These are phyloP conservation scores for Apamea monoglypha DNA, from an alignment of 2,888 invertebrate species.

Conservation along the genomic window DNA sequence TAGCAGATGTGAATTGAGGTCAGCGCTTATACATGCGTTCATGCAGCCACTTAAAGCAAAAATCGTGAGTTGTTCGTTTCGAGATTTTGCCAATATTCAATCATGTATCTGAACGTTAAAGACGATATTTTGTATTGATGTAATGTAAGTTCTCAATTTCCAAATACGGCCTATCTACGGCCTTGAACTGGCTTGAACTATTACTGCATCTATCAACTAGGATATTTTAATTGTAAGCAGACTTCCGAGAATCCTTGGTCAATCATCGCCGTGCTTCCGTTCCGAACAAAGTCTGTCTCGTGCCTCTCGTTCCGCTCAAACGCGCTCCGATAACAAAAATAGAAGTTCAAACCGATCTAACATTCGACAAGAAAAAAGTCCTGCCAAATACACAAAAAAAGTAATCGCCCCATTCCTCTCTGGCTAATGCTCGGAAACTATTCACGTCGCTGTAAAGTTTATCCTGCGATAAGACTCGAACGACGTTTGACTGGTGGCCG, in stretches of 20 bases:
- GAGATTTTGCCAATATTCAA: conserved; percentile 52
- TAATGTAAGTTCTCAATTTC: conserved; percentile 22
- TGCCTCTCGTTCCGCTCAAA: conserved; percentile 74
- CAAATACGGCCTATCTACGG: conserved; percentile 35
- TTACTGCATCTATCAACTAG: conserved; percentile 64
- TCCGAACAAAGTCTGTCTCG: conserved; percentile 73
- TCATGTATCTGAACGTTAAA: conserved; percentile 39
- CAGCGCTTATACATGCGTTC: conserved; percentile 69
- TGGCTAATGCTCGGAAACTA: conserved; percentile 86
- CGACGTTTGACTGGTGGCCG: conserved; percentile 75
- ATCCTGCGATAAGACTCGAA: conserved; percentile 87
- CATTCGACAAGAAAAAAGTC: conserved; percentile 83
- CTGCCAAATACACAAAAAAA: conserved; percentile 88
- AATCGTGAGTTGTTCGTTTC: conserved; percentile 54
- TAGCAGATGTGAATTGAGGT: conserved; percentile 78
- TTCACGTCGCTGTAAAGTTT: conserved; percentile 87
- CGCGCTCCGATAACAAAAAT: conserved; percentile 81
- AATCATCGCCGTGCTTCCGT: conserved; percentile 75
- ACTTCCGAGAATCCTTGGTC: conserved; percentile 78
- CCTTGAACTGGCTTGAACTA: conserved; percentile 72
- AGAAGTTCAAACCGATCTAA: conserved; percentile 79
- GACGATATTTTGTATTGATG: conserved; percentile 29
- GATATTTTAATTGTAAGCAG: conserved; percentile 71
- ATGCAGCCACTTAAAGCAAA: conserved; percentile 68
- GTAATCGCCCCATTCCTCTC: conserved; percentile 85